These are phyloP conservation scores for Catharus fuscescens DNA, from an alignment of 2,113 vertebrate genomes.

Conservation along the genomic window DNA sequence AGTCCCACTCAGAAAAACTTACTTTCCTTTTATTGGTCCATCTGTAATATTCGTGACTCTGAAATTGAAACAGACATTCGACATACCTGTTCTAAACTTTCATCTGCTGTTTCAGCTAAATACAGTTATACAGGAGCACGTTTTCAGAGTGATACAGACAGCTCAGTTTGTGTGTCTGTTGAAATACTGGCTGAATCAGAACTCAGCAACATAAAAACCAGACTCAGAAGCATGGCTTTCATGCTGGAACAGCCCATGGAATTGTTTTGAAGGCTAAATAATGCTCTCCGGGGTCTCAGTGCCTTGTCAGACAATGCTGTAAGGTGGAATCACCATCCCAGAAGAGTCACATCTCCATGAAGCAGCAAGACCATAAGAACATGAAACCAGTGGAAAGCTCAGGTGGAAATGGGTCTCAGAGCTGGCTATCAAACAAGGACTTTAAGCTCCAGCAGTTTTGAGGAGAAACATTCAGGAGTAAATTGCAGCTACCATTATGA, in stretches of 20 bases:
- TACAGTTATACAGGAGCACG: not conserved
- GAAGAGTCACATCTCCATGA: not conserved
- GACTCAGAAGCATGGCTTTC: not conserved
- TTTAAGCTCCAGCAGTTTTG: not conserved
- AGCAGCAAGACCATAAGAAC: not conserved
- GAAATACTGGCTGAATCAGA: not conserved
- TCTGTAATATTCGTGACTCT: conserved; percentile 81
- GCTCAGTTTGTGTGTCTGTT: not conserved
- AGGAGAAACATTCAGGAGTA: not conserved
- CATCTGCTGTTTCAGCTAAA: not conserved
- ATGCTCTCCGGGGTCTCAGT: not conserved
- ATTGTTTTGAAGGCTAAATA: not conserved
- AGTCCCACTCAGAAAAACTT: conserved; percentile 83
- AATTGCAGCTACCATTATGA: not conserved
- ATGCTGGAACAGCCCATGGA: not conserved
- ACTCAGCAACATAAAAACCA: not conserved
- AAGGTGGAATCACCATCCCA: not conserved
- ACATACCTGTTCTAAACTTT: not conserved
- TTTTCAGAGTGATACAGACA: not conserved
- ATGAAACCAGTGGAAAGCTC: not conserved
- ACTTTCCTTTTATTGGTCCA: conserved; percentile 84
- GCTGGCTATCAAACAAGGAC: not conserved
- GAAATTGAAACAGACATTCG: not conserved
- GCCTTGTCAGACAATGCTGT: fast-evolving
- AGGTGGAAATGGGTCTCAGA: not conserved